Evolutionary conservation across 2,113 vertebrate species (phyloP), one percentile per base, ranked within the genome.

Genomic region (Ochotona curzoniae): DNA sequence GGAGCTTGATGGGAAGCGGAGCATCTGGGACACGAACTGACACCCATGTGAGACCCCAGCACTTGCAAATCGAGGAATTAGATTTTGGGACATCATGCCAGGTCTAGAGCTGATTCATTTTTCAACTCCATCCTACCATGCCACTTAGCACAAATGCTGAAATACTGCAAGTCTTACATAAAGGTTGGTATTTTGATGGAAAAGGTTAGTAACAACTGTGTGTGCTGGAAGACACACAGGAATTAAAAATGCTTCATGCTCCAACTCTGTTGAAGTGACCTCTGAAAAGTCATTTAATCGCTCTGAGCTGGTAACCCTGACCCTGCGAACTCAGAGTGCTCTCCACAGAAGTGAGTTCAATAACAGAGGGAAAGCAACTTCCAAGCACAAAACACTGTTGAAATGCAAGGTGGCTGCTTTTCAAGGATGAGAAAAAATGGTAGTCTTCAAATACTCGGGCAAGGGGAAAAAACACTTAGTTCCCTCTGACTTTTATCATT

Each of bases 401-500:
- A 75, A 91, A 89, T 49, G 51, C 47, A 83, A 25, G 10, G 18
- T 69, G 7, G n/a, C 23, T 54, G 17, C 49, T 70, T 86, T 87
- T 82, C 60, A 83, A 60, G 60, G 8, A 1, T 67, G 49, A 35
- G 47, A 60, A 51, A 71, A 17, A 66, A 70, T 26, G 32, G 11
- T 51, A 11, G 14, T 57, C 35, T 75, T 38, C 21, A 61, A 51
- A 51, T 84, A 10, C 51, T 79, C n/a, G 30, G 20, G 51, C 26
- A 3, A 57, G 11, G 69, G 0, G 11, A 70, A 93, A 85, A 91
- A 8, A 87, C 67, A 47, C 81, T 87, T 44, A 44, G 38, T 44
- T 82, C 26, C 23, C 26, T 80, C 8, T 70, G 38, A 14, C 35
- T 92, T 93, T 89, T 67, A 90, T 66, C 49, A 51, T 76, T 75